phyloP scores from a whole-genome alignment of 2,888 invertebrate species.

The Melieria picta region DNA sequence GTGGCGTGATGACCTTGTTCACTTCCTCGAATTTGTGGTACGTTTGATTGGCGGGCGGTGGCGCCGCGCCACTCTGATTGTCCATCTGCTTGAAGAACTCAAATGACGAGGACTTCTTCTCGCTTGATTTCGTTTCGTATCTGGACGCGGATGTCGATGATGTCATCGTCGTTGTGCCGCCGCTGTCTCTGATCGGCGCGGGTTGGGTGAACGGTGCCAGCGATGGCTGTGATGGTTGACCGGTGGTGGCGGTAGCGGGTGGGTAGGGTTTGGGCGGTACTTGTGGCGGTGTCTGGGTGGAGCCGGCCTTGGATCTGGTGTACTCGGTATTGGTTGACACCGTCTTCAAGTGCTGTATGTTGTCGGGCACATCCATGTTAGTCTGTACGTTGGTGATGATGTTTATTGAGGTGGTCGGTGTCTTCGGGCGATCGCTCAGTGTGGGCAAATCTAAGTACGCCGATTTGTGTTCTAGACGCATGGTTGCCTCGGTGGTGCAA shows the following conservation, averaged over 20 bases:
- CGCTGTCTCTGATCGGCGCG: constrained; percentile 33
- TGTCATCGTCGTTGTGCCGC: constrained; percentile 39
- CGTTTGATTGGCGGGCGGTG: constrained; percentile 20
- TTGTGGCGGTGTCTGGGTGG: constrained; percentile 56
- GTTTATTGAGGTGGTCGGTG: constrained; percentile 44
- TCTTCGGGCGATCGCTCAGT: constrained; percentile 51
- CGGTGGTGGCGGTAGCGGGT: constrained; percentile 45
- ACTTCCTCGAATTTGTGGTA: constrained; percentile 35
- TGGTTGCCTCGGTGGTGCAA: constrained; percentile 67
- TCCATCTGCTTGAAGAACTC: constrained; percentile 75
- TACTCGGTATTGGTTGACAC: constrained; percentile 48
- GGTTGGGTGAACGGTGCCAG: constrained; percentile 31
- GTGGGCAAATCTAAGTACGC: constrained; percentile 61
- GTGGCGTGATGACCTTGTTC: constrained; percentile 45
- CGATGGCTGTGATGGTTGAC: constrained; percentile 33
- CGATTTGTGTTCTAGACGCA: constrained; percentile 66
- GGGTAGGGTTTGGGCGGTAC: constrained; percentile 59
- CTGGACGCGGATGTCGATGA: constrained; percentile 43
- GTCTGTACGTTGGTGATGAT: constrained; percentile 20
- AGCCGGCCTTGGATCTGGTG: constrained; percentile 47
- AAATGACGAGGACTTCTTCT: constrained; percentile 73
- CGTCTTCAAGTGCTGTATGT: constrained; percentile 43
- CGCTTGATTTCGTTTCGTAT: constrained; percentile 69
- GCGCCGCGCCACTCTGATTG: constrained; percentile 50
- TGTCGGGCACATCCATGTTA: constrained; percentile 53